phyloP scores from a whole-genome alignment of 2,888 invertebrate genomes.

The Nudaria mundana region DNA sequence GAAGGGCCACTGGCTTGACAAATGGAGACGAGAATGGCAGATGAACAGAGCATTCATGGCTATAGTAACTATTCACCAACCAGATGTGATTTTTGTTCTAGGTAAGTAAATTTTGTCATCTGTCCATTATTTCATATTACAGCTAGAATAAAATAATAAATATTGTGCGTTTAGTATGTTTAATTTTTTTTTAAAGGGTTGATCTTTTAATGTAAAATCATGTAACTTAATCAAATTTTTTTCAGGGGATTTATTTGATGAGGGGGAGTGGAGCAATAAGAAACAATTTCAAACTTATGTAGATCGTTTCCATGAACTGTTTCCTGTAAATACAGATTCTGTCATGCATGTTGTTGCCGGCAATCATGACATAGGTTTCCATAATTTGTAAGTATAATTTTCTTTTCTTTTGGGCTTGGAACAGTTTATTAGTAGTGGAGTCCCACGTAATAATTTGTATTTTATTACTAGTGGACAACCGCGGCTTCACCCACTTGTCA shows the following conservation, averaged over 20 bases:
- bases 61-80: constrained; percentile 87
- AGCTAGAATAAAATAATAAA: background rate
- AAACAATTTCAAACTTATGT: constrained; percentile 90
- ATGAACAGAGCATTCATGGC: constrained; percentile 96
- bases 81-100: constrained; percentile 94
- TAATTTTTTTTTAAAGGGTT: no score
- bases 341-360: constrained; percentile 90
- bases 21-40: constrained; percentile 97
- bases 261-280: constrained; percentile 92
- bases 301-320: constrained; percentile 88
- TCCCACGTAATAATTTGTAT: background rate
- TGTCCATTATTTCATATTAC: no score
- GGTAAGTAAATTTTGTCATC: no score
- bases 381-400: constrained; percentile 86
- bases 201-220: no score
- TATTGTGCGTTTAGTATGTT: background rate
- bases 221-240: no score
- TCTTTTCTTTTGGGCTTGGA: background rate
- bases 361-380: constrained; percentile 99
- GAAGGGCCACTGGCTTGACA: constrained; percentile 97
- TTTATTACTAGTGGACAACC: no score
- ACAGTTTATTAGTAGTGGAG: background rate
- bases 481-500: background rate
- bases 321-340: constrained; percentile 84
- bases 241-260: constrained; percentile 96